A percentile compares a stretch with the other conserved stretches of the same genome.
These are phyloP conservation scores for Pterostichus niger DNA, from an alignment of 2,888 invertebrate species.

Conservation along the genomic window DNA sequence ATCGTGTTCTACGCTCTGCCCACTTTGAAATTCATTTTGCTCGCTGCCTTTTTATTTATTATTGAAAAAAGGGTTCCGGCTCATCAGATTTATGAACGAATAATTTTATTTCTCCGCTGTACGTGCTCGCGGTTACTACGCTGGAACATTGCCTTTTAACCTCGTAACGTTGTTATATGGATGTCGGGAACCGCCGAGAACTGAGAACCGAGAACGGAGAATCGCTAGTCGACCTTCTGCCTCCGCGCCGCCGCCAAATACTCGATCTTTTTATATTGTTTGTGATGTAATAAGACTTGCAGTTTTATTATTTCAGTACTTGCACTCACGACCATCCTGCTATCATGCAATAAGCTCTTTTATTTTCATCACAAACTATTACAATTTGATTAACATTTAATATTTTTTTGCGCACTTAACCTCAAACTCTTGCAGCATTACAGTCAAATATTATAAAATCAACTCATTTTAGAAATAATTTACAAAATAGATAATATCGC, in stretches of 20 bases:
- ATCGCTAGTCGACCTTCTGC: not conserved
- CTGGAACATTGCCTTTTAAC: constrained; percentile 65
- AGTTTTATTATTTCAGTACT: constrained; percentile 37
- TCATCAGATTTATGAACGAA: constrained; percentile 71
- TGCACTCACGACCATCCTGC: constrained; percentile 1
- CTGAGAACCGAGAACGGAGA: not conserved
- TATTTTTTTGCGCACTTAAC: not conserved
- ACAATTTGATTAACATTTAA: constrained; percentile 1
- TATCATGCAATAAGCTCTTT: constrained; percentile 11
- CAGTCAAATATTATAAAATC: too few relatives aligned
- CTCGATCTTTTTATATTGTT: constrained; percentile 40
- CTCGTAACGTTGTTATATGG: constrained; percentile 64
- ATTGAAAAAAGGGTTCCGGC: constrained; percentile 70
- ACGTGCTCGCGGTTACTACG: constrained; percentile 53
- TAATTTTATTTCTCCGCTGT: constrained; percentile 70
- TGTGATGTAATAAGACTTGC: constrained; percentile 56
- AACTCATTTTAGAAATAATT: too few relatives aligned
- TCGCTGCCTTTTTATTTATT: constrained; percentile 70
- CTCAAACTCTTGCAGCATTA: too few relatives aligned
- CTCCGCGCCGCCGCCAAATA: constrained; percentile 7
- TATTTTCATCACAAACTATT: constrained; percentile 22
- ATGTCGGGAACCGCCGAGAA: constrained; percentile 26
- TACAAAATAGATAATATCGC: too few relatives aligned
- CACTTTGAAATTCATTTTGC: constrained; percentile 64
- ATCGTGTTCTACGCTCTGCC: constrained; percentile 36